Percentiles rank a stretch among this genome's conserved stretches.
phyloP scores from a whole-genome alignment of 2,888 invertebrate species.

The Conistra vaccinii region DNA sequence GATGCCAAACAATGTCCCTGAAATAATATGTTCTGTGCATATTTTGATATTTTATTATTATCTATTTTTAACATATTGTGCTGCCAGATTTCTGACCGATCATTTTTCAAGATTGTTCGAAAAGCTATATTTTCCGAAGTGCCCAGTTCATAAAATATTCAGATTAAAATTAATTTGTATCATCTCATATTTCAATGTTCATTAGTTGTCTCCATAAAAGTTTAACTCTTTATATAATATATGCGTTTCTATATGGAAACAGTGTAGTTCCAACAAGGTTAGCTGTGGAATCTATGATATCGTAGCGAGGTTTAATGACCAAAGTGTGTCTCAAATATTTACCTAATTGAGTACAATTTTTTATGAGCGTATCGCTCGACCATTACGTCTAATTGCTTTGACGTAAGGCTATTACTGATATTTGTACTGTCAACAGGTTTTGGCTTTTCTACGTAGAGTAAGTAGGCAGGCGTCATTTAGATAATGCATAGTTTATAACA shows the following conservation, averaged over 20 bases:
- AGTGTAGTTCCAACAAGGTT: conserved; percentile 30
- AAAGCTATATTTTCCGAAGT: background rate
- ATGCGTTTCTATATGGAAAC: background rate
- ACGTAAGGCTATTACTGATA: conserved; percentile 35
- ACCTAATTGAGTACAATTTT: conserved; percentile 44
- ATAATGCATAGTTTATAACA: conserved; percentile 56
- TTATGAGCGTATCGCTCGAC: conserved; percentile 42
- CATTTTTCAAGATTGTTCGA: conserved; percentile 17
- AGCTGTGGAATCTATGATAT: conserved; percentile 24
- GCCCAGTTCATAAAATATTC: background rate
- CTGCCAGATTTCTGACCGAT: conserved; percentile 2
- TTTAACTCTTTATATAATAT: background rate
- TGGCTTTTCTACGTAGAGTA: conserved; percentile 27
- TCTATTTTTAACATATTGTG: conserved; percentile 20
- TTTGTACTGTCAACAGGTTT: conserved; percentile 33
- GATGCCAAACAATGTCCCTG: conserved; percentile 50
- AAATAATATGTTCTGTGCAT: conserved; percentile 20
- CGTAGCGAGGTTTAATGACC: conserved; percentile 32
- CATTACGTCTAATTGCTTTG: conserved; percentile 49
- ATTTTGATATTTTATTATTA: conserved; percentile 19
- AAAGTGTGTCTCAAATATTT: conserved; percentile 52
- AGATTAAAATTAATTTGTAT: background rate
- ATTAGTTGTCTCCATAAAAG: background rate
- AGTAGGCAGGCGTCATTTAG: conserved; percentile 28
- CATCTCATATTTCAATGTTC: background rate